Evolutionary conservation across 2,113 vertebrate species (phyloP), one percentile per base, ranked within the genome.

Genomic region (Austrofundulus limnaeus): DNA sequence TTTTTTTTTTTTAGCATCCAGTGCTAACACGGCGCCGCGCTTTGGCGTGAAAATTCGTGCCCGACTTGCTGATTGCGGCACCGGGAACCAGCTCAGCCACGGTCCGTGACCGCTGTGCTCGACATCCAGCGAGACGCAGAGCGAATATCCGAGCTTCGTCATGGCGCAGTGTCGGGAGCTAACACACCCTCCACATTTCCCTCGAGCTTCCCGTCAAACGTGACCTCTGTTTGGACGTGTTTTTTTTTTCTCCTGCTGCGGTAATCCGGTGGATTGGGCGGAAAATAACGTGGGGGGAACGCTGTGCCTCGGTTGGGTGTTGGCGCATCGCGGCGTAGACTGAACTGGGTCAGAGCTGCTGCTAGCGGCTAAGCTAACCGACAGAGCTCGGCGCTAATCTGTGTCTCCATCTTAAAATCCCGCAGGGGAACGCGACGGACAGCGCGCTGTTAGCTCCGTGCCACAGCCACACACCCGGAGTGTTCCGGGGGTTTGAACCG

Each of bases 341-440:
- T 66, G 61, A 84, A 77, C 37, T 78, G 75, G 75, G 83, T 83
- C 81, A 83, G 59, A 2, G 51, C 49, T 12, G 31, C 31, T 56
- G 21, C 62, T 77, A 68, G 57, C 70, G 4, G 77, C 80, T 72
- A 74, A 49, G 78, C 66, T 79, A 82, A 55, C 69, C 1, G 56
- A 17, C 39, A 12, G 21, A 48, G 51, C 60, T 21, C 28, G 45
- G 43, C 56, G 77, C 17, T 84, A 82, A 85, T 83, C 81, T 82
- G 60, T 74, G 71, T 75, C 81, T 77, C 78, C 76, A 81, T 89
- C 81, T 86, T 85, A 82, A 85, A 83, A 87, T 82, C 81, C 85
- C 77, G 78, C 86, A 79, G 73, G 83, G 83, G 85, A 86, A 88
- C 81, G 89, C 79, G 83, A 81, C 83, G 90, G 90, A 89, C 87